Base-by-base conservation (phyloP, 1,140 invertebrate species). In the Microplitis mediator region DNA sequence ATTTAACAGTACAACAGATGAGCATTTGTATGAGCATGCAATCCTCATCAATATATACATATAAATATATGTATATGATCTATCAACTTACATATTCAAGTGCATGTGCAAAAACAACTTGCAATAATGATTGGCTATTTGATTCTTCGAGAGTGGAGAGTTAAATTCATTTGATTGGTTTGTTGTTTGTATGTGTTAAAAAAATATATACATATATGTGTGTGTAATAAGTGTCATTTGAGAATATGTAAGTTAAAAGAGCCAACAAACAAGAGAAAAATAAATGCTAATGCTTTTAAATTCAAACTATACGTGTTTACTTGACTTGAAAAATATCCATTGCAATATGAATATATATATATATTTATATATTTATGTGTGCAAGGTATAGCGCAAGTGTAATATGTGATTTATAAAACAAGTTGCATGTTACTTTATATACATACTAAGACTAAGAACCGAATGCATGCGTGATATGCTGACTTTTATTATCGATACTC, bases 351-450 rank as follows among this genome's bases (percentile, higher is more conserved):
- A 51, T 34, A 13, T 51, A 64, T 23, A 14, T 64, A 31, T 62
- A 35, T 1, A 16, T 23, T 23, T 23, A 23, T 23, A 23, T 23
- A 23, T 23, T 23, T 23, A 23, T 61, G 58, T 32, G 23, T 11
- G 58, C 3, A 5, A 31, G 16, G 6, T 8, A 13, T 31, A 9
- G 13, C 45, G 58, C 39, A 45, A 2, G n/a, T 60, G 13, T 11
- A 31, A 70, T 23, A 69, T 75, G 50, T 74, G 69, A 61, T 63
- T 13, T 75, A 74, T 14, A 54, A 80, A 52, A 23, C 14, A 32
- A 34, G 11, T 6, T 50, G 63, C 63, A 64, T 39, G 32, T 36
- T 36, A 23, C 23, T 23, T 23, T 23, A 23, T 23, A 23, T 23
- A 23, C 5, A 11, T 45, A 45, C 23, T 23, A 11, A 23, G 14